These are phyloP conservation scores for Okapia johnstoni DNA, from an alignment of 2,113 vertebrate species.

Conservation along the genomic window DNA sequence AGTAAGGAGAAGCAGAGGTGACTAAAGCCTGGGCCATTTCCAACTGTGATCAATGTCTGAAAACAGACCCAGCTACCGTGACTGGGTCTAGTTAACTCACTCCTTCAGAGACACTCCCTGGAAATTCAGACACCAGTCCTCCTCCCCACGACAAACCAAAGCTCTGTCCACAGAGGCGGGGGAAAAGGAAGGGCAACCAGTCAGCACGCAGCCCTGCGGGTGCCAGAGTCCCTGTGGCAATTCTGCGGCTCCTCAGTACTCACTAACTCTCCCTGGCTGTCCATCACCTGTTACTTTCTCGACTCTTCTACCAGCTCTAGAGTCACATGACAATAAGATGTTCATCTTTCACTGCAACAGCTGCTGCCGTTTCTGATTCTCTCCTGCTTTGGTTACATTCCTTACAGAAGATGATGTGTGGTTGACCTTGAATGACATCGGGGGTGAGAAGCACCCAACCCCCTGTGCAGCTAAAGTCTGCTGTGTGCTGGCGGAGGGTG, in stretches of 20 bases:
- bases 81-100: background rate
- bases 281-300: background rate
- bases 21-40: background rate
- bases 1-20: background rate
- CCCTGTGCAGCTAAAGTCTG: background rate
- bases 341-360: background rate
- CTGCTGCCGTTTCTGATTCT: background rate
- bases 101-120: background rate
- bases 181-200: background rate
- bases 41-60: background rate
- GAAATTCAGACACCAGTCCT: background rate
- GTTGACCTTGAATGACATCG: rapidly evolving
- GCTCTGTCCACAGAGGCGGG: background rate
- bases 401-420: background rate
- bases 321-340: background rate
- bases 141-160: background rate
- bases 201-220: background rate
- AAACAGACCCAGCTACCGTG: background rate
- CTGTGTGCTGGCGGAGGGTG: background rate
- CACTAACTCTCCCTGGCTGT: background rate
- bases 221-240: background rate
- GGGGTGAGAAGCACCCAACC: background rate
- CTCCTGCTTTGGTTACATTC: background rate
- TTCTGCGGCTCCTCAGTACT: background rate
- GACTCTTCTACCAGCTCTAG: background rate